phyloP scores from a whole-genome alignment of 1,140 invertebrate species.

The Microplitis demolitor region DNA sequence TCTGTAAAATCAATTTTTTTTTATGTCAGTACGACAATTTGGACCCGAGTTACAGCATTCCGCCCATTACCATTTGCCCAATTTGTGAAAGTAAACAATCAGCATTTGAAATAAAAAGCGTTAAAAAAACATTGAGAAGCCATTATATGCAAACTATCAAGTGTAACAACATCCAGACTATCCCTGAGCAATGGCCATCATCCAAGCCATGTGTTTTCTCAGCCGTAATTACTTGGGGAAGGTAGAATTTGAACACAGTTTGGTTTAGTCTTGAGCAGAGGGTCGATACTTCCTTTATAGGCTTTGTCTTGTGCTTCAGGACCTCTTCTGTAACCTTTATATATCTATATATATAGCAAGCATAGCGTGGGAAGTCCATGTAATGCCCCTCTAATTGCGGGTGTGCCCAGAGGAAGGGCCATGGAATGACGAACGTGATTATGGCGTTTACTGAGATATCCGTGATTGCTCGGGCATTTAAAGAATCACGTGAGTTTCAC shows the following conservation, averaged over 20 bases:
- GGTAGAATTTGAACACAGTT: not conserved
- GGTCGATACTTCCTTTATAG: slow-evolving; percentile 5
- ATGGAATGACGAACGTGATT: slow-evolving; percentile 32
- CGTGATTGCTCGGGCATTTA: slow-evolving; percentile 35
- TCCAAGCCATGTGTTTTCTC: too few species aligned
- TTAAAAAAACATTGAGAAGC: too few species aligned
- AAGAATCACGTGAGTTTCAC: not conserved
- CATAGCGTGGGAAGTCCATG: slow-evolving; percentile 17
- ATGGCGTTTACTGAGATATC: slow-evolving; percentile 44
- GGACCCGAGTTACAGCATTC: too few species aligned
- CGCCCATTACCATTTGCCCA: too few species aligned
- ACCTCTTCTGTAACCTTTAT: not conserved
- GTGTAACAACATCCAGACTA: not conserved
- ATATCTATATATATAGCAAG: not conserved
- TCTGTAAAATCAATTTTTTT: too few species aligned
- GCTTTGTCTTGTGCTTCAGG: slow-evolving; percentile 16
- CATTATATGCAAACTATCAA: not conserved
- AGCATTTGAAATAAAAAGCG: too few species aligned
- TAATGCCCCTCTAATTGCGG: slow-evolving; percentile 38
- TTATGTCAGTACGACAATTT: too few species aligned
- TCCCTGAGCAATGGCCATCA: too few species aligned
- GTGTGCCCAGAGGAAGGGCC: slow-evolving; percentile 23
- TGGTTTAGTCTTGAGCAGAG: not conserved
- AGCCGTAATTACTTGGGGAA: not conserved
- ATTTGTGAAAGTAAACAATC: too few species aligned